phyloP scores from a whole-genome alignment of 2,888 invertebrate genomes.

The Mantis religiosa region DNA sequence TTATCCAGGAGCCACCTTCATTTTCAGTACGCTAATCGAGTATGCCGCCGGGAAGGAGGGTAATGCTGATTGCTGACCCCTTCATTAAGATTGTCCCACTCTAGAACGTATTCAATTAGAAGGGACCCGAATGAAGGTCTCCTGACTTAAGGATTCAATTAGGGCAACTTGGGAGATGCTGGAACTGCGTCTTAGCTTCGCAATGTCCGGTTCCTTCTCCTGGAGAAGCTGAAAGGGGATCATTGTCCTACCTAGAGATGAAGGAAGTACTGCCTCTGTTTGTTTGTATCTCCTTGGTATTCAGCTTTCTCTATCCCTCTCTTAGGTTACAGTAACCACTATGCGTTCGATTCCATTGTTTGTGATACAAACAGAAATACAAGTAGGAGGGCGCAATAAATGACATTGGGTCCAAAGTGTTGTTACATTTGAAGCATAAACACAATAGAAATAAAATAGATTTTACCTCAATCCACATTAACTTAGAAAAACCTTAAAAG shows the following conservation, averaged over 20 bases:
- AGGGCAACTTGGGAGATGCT: not conserved
- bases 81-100: slow-evolving; percentile 3
- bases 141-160: not conserved
- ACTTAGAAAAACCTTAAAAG: no score
- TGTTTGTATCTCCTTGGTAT: no score
- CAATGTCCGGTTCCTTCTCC: not conserved
- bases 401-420: no score
- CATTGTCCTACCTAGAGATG: not conserved
- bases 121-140: not conserved
- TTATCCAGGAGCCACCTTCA: not conserved
- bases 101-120: not conserved
- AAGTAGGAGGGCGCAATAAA: no score
- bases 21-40: not conserved
- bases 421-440: no score
- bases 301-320: no score
- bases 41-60: not conserved
- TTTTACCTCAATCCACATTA: no score
- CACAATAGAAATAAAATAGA: no score
- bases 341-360: no score
- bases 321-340: no score
- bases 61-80: slow-evolving; percentile 3
- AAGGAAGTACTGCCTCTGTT: no score
- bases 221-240: not conserved
- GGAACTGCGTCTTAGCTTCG: not conserved
- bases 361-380: no score